phyloP scores from a whole-genome alignment of 2,113 vertebrate genomes.

The Papio anubis region DNA sequence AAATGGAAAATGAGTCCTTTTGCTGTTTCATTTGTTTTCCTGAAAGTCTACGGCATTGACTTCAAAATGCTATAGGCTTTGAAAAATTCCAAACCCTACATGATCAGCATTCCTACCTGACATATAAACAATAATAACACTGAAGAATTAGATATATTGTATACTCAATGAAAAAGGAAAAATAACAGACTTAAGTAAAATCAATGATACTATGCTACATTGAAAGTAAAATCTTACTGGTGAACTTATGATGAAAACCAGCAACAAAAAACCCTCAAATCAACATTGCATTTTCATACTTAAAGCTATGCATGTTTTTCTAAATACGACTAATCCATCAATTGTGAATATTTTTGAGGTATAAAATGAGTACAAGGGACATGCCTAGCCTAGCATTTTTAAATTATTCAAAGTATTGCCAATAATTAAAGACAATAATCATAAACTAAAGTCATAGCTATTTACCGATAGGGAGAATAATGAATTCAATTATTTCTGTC shows the following conservation, averaged over 20 bases:
- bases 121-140: neutral
- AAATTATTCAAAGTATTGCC: neutral
- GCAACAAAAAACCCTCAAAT: neutral
- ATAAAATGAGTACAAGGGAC: neutral
- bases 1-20: neutral
- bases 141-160: neutral
- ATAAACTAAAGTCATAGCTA: neutral
- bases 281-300: neutral
- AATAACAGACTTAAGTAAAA: neutral
- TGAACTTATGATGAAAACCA: neutral
- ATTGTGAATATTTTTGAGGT: neutral
- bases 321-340: neutral
- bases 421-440: neutral
- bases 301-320: neutral
- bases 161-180: neutral
- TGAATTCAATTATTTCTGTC: neutral
- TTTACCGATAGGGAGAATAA: neutral
- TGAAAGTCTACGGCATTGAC: neutral
- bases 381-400: neutral
- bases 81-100: neutral
- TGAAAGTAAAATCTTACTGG: neutral
- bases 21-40: neutral
- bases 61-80: neutral
- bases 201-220: neutral
- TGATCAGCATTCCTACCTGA: neutral